Evolutionary conservation across 1,140 invertebrate species (phyloP).

Genomic region (Tribolium madens): DNA sequence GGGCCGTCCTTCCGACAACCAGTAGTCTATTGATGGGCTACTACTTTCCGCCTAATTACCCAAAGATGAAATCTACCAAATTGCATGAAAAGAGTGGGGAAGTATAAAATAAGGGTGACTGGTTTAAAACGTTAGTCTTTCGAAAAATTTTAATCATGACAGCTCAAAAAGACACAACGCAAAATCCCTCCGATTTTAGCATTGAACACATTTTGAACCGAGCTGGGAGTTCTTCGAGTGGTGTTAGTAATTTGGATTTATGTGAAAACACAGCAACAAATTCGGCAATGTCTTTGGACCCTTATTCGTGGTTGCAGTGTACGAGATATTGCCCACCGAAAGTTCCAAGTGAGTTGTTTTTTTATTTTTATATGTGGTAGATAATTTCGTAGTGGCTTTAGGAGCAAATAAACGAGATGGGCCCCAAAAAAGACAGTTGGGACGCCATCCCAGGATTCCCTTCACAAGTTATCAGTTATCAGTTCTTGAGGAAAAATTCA

Average conservation of each 20-base stretch:
- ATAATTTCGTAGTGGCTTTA: slow-evolving; percentile 33
- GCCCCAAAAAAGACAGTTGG: slow-evolving; percentile 68
- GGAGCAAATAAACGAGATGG: slow-evolving; percentile 60
- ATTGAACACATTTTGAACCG: slow-evolving; percentile 69
- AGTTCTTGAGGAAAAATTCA: slow-evolving; percentile 69
- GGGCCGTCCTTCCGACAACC: slow-evolving; percentile 7
- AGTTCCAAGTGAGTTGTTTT: slow-evolving; percentile 73
- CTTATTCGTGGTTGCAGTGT: slow-evolving; percentile 77
- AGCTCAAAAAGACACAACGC: slow-evolving; percentile 11
- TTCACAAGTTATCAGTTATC: slow-evolving; percentile 69
- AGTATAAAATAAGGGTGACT: slow-evolving; percentile 52
- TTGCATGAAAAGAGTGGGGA: slow-evolving; percentile 44
- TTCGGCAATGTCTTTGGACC: slow-evolving; percentile 27
- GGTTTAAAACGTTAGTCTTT: slow-evolving; percentile 45
- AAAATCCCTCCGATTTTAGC: slow-evolving; percentile 66
- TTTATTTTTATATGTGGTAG: not conserved
- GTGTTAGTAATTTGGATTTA: slow-evolving; percentile 22
- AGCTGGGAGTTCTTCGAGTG: slow-evolving; percentile 57
- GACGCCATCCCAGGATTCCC: slow-evolving; percentile 69
- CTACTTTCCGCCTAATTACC: slow-evolving; percentile 61
- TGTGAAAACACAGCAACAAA: not conserved
- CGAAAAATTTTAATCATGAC: slow-evolving; percentile 34
- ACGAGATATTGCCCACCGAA: slow-evolving; percentile 82
- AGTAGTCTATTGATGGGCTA: slow-evolving; percentile 44
- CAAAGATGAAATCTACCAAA: slow-evolving; percentile 48